Percentiles rank a stretch among this genome's conserved stretches.
Evolutionary conservation across 2,888 invertebrate genomes (phyloP).

Genomic region (Callyntrura sp.): DNA sequence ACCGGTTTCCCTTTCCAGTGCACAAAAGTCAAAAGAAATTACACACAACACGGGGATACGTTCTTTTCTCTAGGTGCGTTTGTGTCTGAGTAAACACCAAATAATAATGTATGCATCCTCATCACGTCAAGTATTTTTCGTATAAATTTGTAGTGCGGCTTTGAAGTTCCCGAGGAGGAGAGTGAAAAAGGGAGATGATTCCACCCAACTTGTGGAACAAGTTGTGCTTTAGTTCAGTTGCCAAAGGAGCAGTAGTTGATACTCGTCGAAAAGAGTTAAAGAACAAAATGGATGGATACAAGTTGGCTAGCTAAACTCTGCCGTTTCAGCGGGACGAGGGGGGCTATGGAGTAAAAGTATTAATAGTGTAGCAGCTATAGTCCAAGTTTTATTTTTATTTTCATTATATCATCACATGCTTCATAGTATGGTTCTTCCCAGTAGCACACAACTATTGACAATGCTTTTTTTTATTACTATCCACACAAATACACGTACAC

Average conservation of each 20-base stretch:
- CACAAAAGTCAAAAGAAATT: too few relatives aligned
- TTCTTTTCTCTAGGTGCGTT: not conserved
- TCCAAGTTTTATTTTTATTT: constrained; percentile 33
- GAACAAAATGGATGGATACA: not conserved
- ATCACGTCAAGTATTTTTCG: constrained; percentile 5
- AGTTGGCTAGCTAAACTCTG: not conserved
- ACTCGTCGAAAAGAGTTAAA: not conserved
- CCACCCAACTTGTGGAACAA: constrained; percentile 42
- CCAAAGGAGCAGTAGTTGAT: too few relatives aligned
- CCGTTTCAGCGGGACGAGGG: too few relatives aligned
- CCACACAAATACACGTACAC: too few relatives aligned
- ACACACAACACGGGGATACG: not conserved
- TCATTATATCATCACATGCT: constrained; percentile 22
- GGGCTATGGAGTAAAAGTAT: not conserved
- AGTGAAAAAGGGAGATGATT: constrained; percentile 18
- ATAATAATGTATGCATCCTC: not conserved
- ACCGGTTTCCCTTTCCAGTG: too few relatives aligned
- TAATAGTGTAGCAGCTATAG: not conserved
- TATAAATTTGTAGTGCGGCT: not conserved
- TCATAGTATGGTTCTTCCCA: too few relatives aligned
- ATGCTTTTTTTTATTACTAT: too few relatives aligned
- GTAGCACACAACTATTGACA: too few relatives aligned
- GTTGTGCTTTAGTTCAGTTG: too few relatives aligned
- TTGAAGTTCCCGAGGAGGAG: not conserved
- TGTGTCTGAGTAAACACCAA: not conserved